Percentiles rank a stretch among this genome's conserved stretches.
Evolutionary conservation across 2,888 invertebrate genomes (phyloP).

Genomic region (Cosmorhoe ocellata): DNA sequence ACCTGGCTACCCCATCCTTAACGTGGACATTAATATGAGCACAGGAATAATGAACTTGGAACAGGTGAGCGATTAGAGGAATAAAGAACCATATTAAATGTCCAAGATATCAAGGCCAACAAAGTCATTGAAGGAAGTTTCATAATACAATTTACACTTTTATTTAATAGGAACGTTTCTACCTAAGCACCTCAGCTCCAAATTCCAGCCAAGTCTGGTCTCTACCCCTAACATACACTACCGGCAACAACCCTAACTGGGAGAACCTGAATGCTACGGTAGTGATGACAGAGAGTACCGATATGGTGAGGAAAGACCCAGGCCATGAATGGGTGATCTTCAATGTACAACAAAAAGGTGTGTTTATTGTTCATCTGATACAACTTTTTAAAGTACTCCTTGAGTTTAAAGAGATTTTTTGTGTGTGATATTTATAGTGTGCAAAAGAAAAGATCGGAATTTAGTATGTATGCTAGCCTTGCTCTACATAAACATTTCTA

Average conservation of each 20-base stretch:
- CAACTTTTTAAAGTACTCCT: too few relatives aligned
- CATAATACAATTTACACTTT: conserved; percentile 5
- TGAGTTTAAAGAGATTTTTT: too few relatives aligned
- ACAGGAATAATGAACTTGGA: conserved; percentile 52
- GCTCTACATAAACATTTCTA: too few relatives aligned
- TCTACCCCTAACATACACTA: conserved; percentile 69
- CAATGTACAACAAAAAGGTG: conserved; percentile 83
- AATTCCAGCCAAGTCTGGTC: conserved; percentile 64
- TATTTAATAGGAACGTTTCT: conserved; percentile 63
- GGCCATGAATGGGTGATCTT: conserved; percentile 83
- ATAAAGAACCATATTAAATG: too few relatives aligned
- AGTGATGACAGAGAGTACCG: conserved; percentile 48
- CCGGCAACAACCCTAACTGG: conserved; percentile 65
- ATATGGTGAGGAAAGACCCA: conserved; percentile 44
- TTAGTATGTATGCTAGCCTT: too few relatives aligned
- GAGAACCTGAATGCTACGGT: conserved; percentile 46
- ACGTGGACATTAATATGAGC: conserved; percentile 65
- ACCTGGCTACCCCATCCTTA: conserved; percentile 83
- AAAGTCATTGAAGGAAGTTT: too few relatives aligned
- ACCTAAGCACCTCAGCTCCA: conserved; percentile 48
- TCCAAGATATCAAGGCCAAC: too few relatives aligned
- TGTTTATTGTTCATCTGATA: too few relatives aligned
- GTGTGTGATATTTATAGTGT: too few relatives aligned
- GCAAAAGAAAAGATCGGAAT: too few relatives aligned
- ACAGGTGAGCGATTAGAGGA: conserved; percentile 61